Evolutionary conservation across 1,140 invertebrate species (phyloP), one percentile per base, ranked within the genome.

Genomic region (Aphelinus certus): DNA sequence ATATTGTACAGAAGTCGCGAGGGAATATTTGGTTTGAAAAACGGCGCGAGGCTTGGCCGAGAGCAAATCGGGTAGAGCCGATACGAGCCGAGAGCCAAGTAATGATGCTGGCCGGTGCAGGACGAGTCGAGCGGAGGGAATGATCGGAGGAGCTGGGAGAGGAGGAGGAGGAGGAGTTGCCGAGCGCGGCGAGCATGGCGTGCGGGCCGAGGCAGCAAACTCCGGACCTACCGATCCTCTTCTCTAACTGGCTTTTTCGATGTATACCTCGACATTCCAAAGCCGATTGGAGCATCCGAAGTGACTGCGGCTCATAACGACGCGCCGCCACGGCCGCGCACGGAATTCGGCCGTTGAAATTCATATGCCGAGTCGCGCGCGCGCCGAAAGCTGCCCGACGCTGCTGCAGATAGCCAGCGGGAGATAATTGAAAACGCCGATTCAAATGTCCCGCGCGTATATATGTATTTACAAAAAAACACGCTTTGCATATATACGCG

Each of bases 291-390:
- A 46, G 48, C 48, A 48, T 42, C 47, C 61, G 46, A 63, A 26
- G 26, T 26, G 26, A 26, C 26, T 26, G 26, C 26, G 26, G 26
- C 51, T 4, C 4, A 53, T 4, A 53, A 6, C 51, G 51, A 4
- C 4, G 51, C 4, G 51, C 51, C 9, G 26, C 26, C 26, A 26
- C 26, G 26, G 26, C 26, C 26, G 26, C 45, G 45, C 43, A 43
- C 61, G 61, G 45, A 63, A 63, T 60, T 43, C 58, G 58, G 9
- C 58, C 58, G 58, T 60, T 60, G 45, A 60, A 60, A 60, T 60
- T 60, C 57, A 43, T 3, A 42, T 58, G 57, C 26, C 26, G 26
- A 26, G 26, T 26, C 26, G 26, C 26, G 26, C 26, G 26, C 26
- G 26, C 26, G 26, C 26, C 26, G 26, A 26, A 0, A 26, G 26